Evolutionary conservation across 2,113 vertebrate species (phyloP).

Genomic region (Cryptoleucopteryx plumbea): DNA sequence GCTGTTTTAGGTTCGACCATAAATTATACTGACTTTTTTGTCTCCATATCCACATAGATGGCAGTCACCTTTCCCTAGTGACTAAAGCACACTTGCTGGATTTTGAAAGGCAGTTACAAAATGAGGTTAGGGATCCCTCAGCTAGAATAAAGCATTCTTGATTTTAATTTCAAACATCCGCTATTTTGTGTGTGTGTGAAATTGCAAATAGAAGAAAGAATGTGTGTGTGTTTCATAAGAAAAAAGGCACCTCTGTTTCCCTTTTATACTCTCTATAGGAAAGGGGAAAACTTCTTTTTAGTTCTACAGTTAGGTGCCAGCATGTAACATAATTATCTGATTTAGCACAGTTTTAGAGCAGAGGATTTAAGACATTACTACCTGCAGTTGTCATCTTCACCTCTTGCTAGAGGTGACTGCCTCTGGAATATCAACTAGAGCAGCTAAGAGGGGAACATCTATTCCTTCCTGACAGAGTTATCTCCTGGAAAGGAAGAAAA

Average conservation of each 20-base stretch:
- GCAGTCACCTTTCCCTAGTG: background rate
- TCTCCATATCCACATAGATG: background rate
- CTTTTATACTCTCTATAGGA: background rate
- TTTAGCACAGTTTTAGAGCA: background rate
- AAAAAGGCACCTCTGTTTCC: fast-evolving
- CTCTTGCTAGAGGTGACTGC: background rate
- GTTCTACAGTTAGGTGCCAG: background rate
- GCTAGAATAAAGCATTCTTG: background rate
- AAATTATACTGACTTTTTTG: background rate
- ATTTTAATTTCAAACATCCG: background rate
- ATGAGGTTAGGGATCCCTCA: background rate
- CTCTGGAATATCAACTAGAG: background rate
- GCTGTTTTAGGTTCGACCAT: background rate
- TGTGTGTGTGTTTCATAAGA: background rate
- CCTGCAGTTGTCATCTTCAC: background rate
- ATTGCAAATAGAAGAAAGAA: background rate
- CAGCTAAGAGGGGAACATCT: background rate
- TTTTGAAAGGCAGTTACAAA: background rate
- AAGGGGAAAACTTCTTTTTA: background rate
- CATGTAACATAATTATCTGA: background rate
- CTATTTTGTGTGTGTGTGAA: background rate
- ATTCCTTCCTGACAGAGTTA: background rate
- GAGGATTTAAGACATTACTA: background rate
- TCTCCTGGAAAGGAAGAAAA: background rate
- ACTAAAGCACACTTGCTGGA: background rate